Evolutionary conservation across 2,888 invertebrate genomes (phyloP), one percentile per base, ranked within the genome.

Genomic region (Machimus rusticus): DNA sequence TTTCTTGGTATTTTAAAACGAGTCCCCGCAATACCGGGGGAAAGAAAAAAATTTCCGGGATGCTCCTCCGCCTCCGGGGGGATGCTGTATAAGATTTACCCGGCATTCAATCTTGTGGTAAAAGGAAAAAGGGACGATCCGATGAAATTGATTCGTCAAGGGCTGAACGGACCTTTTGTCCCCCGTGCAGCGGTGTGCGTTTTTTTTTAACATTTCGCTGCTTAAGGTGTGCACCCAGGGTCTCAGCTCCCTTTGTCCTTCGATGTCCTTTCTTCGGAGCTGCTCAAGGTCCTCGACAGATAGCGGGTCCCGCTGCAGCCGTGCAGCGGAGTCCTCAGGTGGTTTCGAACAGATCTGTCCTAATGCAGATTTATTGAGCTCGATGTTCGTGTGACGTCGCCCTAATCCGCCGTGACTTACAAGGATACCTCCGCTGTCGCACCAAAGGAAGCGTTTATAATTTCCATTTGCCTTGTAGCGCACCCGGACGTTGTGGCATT

Each of bases 351-450:
- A 23, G 39, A 19, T 82, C 82, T 66, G 66, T 37, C 31, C 82
- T 82, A 51, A 82, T 82, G 82, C 82, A 82, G 82, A 82, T 82
- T 82, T 82, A 82, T 82, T 82, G 66, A 82, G 37, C 66, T 66
- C 37, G 57, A 55, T 82, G 31, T 37, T 82, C 51, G 19, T 82
- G 57, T 82, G 82, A 34, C 82, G 66, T 82, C 57, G 34, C 37
- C 82, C 19, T 82, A 82, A 82, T 82, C 57, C 39, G 19, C 66
- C 82, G 66, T 82, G 57, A 34, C 82, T 57, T 57, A 82, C 82
- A 57, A 57, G 82, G n/a, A 43, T 39, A 46, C n/a, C 31, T 57
- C 57, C 37, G n/a, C 31, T 66, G 82, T 57, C 37, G 19, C 57
- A 34, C 23, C 5, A 12, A 82, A 57, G 82, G 82, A 57, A 82